Percentiles rank a stretch among this genome's conserved stretches.
Evolutionary conservation across 2,797 vertebrate species (phyloP).

Genomic region (Myoxocephalus aenaeus): DNA sequence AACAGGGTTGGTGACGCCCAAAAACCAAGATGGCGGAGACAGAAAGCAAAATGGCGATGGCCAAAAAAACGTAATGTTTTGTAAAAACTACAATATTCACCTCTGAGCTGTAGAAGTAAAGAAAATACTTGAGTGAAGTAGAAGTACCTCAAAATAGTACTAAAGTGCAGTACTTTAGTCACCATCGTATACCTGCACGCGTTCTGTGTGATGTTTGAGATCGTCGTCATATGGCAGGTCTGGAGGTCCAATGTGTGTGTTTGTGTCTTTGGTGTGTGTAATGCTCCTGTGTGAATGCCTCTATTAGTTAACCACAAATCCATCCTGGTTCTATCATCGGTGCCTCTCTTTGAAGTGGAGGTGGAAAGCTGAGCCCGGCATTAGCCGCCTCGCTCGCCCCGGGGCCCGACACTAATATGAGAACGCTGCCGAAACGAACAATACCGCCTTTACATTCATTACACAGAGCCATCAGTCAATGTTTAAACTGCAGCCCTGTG

Average conservation of each 20-base stretch:
- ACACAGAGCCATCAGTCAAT: constrained; percentile 72
- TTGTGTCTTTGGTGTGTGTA: constrained; percentile 18
- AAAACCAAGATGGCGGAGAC: neutral
- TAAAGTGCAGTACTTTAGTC: too few relatives aligned
- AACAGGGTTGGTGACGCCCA: neutral
- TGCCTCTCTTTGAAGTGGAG: constrained; percentile 67
- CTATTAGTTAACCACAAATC: constrained; percentile 37
- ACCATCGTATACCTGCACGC: neutral
- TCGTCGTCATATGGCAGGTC: neutral
- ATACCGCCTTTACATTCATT: constrained; percentile 72
- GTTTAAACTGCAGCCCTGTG: constrained; percentile 39
- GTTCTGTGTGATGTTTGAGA: neutral
- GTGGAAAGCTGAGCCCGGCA: constrained; percentile 73
- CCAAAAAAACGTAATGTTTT: neutral
- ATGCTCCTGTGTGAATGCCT: constrained; percentile 34
- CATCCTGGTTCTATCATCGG: constrained; percentile 8
- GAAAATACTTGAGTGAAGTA: too few relatives aligned
- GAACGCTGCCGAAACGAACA: constrained; percentile 66
- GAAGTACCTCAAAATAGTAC: too few relatives aligned
- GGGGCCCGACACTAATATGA: constrained; percentile 69
- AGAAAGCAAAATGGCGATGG: neutral
- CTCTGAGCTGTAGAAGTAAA: too few relatives aligned
- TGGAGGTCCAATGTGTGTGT: neutral
- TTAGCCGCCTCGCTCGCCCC: constrained; percentile 56
- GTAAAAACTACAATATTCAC: too few relatives aligned